These are phyloP conservation scores for Plutella xylostella DNA, from an alignment of 2,888 invertebrate genomes.

Conservation along the genomic window DNA sequence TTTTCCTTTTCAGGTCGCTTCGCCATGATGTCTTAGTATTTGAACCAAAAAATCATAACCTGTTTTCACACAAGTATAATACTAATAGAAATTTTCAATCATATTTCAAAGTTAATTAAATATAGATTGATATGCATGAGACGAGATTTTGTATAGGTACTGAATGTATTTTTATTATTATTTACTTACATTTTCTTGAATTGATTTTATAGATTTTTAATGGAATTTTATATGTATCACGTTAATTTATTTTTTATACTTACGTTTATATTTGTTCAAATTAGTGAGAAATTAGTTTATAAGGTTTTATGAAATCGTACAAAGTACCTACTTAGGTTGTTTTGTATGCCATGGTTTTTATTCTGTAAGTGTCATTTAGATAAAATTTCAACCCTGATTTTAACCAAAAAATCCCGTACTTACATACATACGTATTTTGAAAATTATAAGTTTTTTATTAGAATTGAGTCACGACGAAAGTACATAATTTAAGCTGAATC, in stretches of 20 bases:
- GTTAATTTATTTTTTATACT: neutral
- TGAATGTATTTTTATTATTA: conserved; percentile 7
- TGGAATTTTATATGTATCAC: neutral
- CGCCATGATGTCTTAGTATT: conserved; percentile 41
- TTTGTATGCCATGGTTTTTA: conserved; percentile 32
- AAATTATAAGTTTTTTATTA: neutral
- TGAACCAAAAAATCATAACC: conserved; percentile 5
- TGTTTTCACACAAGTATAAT: neutral
- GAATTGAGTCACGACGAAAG: neutral
- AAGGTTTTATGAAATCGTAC: conserved; percentile 33
- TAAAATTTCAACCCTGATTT: neutral
- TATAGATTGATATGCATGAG: no score
- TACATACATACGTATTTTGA: neutral
- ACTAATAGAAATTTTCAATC: neutral
- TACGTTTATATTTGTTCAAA: conserved; percentile 4
- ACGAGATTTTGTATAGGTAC: no score
- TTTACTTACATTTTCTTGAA: neutral
- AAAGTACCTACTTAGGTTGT: conserved; percentile 44
- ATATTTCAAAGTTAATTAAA: neutral
- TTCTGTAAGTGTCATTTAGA: conserved; percentile 16
- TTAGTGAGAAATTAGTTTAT: conserved; percentile 27
- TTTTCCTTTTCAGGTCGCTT: conserved; percentile 47
- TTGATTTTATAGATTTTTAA: conserved; percentile 5
- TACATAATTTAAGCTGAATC: conserved; percentile 45
- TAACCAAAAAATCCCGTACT: neutral